These are phyloP conservation scores for Phymorhynchus buccinoides DNA, from an alignment of 1,140 invertebrate species.

Conservation along the genomic window DNA sequence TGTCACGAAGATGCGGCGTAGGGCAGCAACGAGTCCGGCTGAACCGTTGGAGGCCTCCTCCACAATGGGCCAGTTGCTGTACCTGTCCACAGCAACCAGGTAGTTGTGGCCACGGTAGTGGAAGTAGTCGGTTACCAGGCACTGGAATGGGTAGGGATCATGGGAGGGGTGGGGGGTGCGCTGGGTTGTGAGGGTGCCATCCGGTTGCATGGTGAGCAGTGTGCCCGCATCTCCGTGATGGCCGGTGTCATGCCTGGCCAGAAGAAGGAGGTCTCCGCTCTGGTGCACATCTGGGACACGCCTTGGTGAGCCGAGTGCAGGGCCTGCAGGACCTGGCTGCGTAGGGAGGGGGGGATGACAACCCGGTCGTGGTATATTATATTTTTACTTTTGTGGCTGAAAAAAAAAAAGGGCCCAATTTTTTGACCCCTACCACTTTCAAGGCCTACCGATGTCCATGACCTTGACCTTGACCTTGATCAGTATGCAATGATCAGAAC, in stretches of 20 bases:
- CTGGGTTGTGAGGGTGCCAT: constrained; percentile 42
- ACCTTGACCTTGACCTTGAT: no score
- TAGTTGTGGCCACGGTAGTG: constrained; percentile 44
- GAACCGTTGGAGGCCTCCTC: constrained; percentile 11
- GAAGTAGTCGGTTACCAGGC: constrained; percentile 49
- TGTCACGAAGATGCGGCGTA: constrained; percentile 47
- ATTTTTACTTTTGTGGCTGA: no score
- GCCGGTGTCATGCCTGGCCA: constrained; percentile 34
- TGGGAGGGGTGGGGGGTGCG: constrained; percentile 46
- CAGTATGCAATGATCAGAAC: no score
- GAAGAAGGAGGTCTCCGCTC: constrained; percentile 42
- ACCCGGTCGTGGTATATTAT: no score
- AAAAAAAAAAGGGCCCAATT: no score
- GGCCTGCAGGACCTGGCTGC: no score
- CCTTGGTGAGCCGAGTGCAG: no score
- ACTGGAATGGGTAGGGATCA: constrained; percentile 51
- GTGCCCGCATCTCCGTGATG: constrained; percentile 36
- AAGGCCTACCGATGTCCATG: no score
- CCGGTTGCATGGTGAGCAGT: constrained; percentile 46
- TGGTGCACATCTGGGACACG: constrained; percentile 45
- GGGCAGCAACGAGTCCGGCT: constrained; percentile 35
- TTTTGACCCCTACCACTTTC: no score
- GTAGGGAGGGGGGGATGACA: no score
- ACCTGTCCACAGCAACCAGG: constrained; percentile 30
- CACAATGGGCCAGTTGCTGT: constrained; percentile 16